Conservation (phyloP, 1,140 invertebrate species). For the Maniola jurtina region DNA sequence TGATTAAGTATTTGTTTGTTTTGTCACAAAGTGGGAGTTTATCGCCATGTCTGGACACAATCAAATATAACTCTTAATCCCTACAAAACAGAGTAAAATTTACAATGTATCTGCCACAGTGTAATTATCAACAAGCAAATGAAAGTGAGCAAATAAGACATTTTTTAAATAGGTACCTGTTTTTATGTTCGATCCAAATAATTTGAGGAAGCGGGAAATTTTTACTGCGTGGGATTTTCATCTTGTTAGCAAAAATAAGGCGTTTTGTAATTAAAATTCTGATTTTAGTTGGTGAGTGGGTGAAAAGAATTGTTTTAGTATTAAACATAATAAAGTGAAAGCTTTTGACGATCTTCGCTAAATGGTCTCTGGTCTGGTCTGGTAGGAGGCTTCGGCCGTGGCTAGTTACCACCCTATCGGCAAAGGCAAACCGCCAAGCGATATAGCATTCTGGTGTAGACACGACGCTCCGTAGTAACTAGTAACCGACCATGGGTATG, state of each 20-base stretch:
- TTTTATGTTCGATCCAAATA: slow-evolving; percentile 8
- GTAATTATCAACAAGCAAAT: slow-evolving; percentile 33
- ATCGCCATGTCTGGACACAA: slow-evolving; percentile 19
- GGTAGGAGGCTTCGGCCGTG: too few species aligned
- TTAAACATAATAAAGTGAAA: too few species aligned
- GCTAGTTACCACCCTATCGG: too few species aligned
- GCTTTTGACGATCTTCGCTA: too few species aligned
- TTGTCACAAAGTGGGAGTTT: slow-evolving; percentile 45
- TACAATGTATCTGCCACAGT: neutral
- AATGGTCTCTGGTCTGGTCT: too few species aligned
- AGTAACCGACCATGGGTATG: too few species aligned
- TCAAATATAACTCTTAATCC: neutral
- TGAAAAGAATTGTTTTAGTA: too few species aligned
- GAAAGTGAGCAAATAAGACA: slow-evolving; percentile 27
- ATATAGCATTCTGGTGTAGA: too few species aligned
- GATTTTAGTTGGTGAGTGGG: neutral
- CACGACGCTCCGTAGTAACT: too few species aligned
- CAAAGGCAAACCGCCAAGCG: too few species aligned
- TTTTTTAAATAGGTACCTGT: slow-evolving; percentile 26
- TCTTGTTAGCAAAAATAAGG: neutral
- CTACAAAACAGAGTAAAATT: neutral
- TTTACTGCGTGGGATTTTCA: neutral
- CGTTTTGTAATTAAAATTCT: neutral
- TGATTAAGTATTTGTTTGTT: slow-evolving; percentile 59
- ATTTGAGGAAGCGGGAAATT: neutral